Percentiles rank a stretch among this genome's conserved stretches.
Conservation (phyloP, 2,888 invertebrate species). For the Leucozona laternaria region DNA sequence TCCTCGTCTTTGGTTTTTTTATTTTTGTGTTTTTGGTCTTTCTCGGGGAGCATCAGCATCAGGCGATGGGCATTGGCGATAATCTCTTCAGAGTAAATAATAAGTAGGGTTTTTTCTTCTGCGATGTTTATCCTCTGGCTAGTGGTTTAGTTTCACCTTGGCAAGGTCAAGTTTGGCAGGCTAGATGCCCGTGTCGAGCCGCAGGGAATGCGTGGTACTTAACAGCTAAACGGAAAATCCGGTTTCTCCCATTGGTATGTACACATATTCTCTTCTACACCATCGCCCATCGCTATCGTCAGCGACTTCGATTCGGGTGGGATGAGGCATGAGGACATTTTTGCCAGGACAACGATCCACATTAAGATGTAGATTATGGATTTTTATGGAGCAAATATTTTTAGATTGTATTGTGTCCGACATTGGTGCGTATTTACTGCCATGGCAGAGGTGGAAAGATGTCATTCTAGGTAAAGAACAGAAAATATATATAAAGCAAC, state of each 20-base stretch:
- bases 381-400: slow-evolving; percentile 74
- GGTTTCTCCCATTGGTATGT: slow-evolving; percentile 29
- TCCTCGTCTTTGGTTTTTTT: neutral
- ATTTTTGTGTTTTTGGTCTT: neutral
- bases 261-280: neutral
- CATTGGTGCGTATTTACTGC: slow-evolving; percentile 43
- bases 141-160: slow-evolving; percentile 65
- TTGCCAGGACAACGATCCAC: slow-evolving; percentile 62
- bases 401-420: slow-evolving; percentile 60
- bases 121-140: slow-evolving; percentile 48
- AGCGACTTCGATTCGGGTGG: slow-evolving; percentile 41
- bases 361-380: slow-evolving; percentile 74
- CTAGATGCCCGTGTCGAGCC: slow-evolving; percentile 22
- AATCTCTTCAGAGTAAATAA: slow-evolving; percentile 73
- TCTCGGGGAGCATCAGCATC: slow-evolving; percentile 34
- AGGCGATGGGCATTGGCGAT: slow-evolving; percentile 73
- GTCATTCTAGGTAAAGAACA: slow-evolving; percentile 36
- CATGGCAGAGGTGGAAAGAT: slow-evolving; percentile 49
- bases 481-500: neutral
- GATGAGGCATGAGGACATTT: slow-evolving; percentile 61
- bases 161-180: slow-evolving; percentile 61
- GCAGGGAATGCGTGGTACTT: slow-evolving; percentile 61
- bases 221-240: slow-evolving; percentile 61
- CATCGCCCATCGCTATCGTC: slow-evolving; percentile 16
- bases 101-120: slow-evolving; percentile 60